These are phyloP conservation scores for Coturnix japonica DNA, from an alignment of 2,113 vertebrate genomes.

Conservation along the genomic window DNA sequence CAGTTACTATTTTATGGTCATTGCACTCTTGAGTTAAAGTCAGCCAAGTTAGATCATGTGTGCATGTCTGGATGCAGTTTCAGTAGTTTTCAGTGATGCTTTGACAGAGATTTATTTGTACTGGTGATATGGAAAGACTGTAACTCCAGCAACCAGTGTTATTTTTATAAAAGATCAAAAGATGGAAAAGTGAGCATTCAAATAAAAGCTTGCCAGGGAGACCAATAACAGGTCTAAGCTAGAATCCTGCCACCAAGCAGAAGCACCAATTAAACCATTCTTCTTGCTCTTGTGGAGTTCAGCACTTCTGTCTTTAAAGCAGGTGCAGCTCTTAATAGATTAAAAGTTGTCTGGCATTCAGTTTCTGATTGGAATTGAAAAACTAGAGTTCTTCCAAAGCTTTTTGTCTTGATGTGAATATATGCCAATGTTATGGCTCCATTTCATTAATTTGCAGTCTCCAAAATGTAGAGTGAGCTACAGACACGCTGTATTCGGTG, in stretches of 20 bases:
- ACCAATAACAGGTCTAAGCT: background rate
- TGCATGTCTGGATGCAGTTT: rapidly evolving
- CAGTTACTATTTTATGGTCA: background rate
- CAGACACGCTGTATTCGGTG: background rate
- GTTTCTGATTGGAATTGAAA: background rate
- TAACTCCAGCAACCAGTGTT: background rate
- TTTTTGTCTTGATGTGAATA: background rate
- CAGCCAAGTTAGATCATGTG: rapidly evolving
- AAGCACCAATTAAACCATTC: background rate
- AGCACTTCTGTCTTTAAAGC: background rate
- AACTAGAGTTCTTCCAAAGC: background rate
- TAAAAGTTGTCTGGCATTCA: background rate
- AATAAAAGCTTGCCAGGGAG: background rate
- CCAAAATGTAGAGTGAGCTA: background rate
- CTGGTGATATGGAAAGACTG: background rate
- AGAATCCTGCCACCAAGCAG: background rate
- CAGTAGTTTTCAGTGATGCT: background rate
- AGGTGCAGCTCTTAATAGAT: background rate
- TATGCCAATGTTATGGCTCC: rapidly evolving
- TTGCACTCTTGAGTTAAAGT: background rate
- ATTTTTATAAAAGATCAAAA: background rate
- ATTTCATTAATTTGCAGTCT: background rate
- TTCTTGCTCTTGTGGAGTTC: background rate
- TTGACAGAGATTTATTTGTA: background rate
- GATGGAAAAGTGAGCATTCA: background rate